Evolutionary conservation across 2,113 vertebrate species (phyloP).

Genomic region (Podarcis cretensis): DNA sequence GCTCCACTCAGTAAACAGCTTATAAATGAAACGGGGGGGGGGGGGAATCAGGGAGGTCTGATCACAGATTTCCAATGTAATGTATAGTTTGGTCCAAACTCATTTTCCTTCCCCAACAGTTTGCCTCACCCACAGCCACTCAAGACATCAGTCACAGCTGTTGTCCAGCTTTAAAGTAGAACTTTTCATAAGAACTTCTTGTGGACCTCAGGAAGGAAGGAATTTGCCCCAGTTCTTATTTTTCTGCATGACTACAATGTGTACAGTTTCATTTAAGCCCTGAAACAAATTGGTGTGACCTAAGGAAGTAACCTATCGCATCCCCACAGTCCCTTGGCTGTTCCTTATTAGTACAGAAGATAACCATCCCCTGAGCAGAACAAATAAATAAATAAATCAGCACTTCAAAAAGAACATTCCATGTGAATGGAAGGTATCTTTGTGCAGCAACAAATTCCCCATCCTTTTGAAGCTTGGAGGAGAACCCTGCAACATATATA

Average conservation of each 20-base stretch:
- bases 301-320: not conserved
- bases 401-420: slow-evolving; percentile 10
- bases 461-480: slow-evolving; percentile 17
- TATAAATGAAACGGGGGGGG: not conserved
- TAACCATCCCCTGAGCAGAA: not conserved
- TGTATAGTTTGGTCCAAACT: not conserved
- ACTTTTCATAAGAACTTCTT: not conserved
- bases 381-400: not conserved
- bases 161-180: not conserved
- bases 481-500: not conserved
- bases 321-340: not conserved
- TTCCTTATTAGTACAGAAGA: not conserved
- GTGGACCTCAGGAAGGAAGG: not conserved
- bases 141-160: not conserved
- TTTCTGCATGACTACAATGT: not conserved
- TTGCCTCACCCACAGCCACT: not conserved
- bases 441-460: not conserved
- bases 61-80: not conserved
- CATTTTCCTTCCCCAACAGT: not conserved
- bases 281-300: not conserved
- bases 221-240: not conserved
- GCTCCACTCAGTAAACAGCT: not conserved
- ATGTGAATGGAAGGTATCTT: not conserved
- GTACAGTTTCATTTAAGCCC: not conserved
- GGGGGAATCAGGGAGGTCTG: not conserved